Evolutionary conservation across 92 coral and sea anemone species (phyloP).

Genomic region (Virgularia gustaviana): DNA sequence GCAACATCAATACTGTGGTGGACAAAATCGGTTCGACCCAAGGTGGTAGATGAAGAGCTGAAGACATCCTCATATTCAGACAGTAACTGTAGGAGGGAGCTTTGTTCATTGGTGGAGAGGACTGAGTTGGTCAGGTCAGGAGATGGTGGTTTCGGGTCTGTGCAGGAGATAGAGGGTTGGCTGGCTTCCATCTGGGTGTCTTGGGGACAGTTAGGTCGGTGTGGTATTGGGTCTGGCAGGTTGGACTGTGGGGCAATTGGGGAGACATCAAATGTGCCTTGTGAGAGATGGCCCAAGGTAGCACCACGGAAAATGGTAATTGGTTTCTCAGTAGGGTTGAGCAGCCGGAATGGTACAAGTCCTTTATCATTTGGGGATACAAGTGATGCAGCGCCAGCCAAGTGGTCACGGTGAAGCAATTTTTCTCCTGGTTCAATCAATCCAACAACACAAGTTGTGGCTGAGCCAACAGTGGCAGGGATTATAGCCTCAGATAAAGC

Average conservation of each 20-base stretch:
- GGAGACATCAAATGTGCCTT: too few relatives aligned
- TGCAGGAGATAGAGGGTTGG: too few relatives aligned
- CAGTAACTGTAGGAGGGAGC: not conserved
- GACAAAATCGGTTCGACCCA: slow-evolving; percentile 22
- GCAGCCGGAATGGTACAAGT: slow-evolving; percentile 14
- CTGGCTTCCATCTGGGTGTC: not conserved
- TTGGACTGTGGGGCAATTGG: not conserved
- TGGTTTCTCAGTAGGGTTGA: slow-evolving; percentile 36
- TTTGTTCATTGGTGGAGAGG: not conserved
- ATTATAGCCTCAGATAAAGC: not conserved
- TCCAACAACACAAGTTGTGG: not conserved
- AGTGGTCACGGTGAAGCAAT: not conserved
- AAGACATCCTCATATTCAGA: slow-evolving; percentile 12
- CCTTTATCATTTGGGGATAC: not conserved
- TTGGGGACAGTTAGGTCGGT: not conserved
- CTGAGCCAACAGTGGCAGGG: not conserved
- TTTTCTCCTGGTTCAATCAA: slow-evolving; percentile 23
- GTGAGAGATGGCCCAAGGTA: not conserved
- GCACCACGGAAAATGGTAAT: slow-evolving; percentile 17
- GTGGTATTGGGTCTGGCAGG: not conserved
- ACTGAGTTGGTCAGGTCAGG: not conserved
- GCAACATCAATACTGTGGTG: slow-evolving; percentile 30
- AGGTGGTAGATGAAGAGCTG: slow-evolving; percentile 8
- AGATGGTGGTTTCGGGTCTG: too few relatives aligned
- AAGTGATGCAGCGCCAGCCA: not conserved